Evolutionary conservation across 2,888 invertebrate species (phyloP).

Genomic region (Cheilosia variabilis): DNA sequence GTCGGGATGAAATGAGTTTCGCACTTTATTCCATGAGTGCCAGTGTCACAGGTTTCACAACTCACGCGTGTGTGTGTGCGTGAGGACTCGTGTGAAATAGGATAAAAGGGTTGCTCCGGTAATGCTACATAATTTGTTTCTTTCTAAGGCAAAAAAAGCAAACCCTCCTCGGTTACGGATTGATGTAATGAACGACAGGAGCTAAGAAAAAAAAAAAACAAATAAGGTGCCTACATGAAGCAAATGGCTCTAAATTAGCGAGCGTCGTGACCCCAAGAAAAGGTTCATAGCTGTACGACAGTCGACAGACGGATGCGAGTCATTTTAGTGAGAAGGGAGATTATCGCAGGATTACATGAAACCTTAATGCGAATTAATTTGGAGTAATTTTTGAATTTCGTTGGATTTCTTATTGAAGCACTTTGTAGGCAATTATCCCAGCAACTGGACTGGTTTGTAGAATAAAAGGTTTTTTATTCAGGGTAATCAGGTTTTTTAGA

Average conservation of each 20-base stretch:
- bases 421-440: too few relatives aligned
- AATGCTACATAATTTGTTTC: conserved; percentile 60
- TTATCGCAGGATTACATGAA: conserved; percentile 56
- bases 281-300: neutral
- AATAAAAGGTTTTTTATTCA: too few relatives aligned
- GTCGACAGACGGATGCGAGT: conserved; percentile 39
- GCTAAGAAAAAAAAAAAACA: neutral
- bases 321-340: conserved; percentile 32
- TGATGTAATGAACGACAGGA: conserved; percentile 34
- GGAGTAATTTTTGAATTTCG: neutral
- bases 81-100: conserved; percentile 2
- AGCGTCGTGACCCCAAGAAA: conserved; percentile 25
- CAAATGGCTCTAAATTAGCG: conserved; percentile 20
- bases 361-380: conserved; percentile 42
- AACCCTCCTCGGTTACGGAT: conserved; percentile 29
- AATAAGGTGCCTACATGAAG: neutral
- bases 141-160: conserved; percentile 22
- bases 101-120: conserved; percentile 38
- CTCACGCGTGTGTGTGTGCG: conserved; percentile 19
- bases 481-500: too few relatives aligned
- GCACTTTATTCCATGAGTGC: conserved; percentile 35
- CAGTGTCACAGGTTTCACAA: conserved; percentile 19
- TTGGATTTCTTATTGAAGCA: conserved; percentile 6
- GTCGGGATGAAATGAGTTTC: conserved; percentile 25
- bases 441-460: too few relatives aligned